A percentile compares a stretch with the other conserved stretches of the same genome.
Evolutionary conservation across 2,797 vertebrate species (phyloP).

Genomic region (Sebastes oblongus): DNA sequence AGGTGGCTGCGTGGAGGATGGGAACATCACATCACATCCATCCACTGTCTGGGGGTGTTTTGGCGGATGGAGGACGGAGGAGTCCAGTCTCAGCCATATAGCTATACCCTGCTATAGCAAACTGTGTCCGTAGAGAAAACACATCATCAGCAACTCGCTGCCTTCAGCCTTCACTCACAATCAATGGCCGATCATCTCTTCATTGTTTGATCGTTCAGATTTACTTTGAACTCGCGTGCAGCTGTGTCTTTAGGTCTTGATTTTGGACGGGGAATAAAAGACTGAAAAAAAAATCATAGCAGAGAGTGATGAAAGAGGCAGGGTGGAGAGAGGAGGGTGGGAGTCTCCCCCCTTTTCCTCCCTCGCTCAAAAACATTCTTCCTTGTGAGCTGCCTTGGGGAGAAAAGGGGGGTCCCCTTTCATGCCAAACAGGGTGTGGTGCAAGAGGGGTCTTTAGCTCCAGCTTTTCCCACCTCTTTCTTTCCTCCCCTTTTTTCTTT

Average conservation of each 20-base stretch:
- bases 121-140: slow-evolving; percentile 59
- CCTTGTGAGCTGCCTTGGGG: slow-evolving; percentile 63
- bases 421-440: slow-evolving; percentile 73
- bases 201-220: slow-evolving; percentile 50
- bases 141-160: slow-evolving; percentile 47
- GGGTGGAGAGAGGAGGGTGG: slow-evolving; percentile 44
- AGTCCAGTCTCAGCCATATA: slow-evolving; percentile 59
- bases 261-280: slow-evolving; percentile 64
- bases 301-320: slow-evolving; percentile 66
- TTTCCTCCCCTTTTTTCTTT: slow-evolving; percentile 46
- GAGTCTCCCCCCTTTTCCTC: slow-evolving; percentile 39
- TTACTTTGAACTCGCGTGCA: slow-evolving; percentile 61
- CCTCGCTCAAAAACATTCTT: slow-evolving; percentile 71
- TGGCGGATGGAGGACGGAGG: slow-evolving; percentile 45
- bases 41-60: slow-evolving; percentile 33
- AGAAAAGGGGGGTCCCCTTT: slow-evolving; percentile 72
- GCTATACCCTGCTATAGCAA: slow-evolving; percentile 38
- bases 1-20: slow-evolving; percentile 14
- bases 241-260: slow-evolving; percentile 62
- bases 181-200: slow-evolving; percentile 48
- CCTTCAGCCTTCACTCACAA: slow-evolving; percentile 47
- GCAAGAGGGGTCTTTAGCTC: slow-evolving; percentile 46
- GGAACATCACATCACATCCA: slow-evolving; percentile 7
- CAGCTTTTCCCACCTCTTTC: slow-evolving; percentile 51
- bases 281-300: slow-evolving; percentile 46